Evolutionary conservation across 2,888 invertebrate species (phyloP), one percentile per base, ranked within the genome.

Genomic region (Zygogramma bicolorata): DNA sequence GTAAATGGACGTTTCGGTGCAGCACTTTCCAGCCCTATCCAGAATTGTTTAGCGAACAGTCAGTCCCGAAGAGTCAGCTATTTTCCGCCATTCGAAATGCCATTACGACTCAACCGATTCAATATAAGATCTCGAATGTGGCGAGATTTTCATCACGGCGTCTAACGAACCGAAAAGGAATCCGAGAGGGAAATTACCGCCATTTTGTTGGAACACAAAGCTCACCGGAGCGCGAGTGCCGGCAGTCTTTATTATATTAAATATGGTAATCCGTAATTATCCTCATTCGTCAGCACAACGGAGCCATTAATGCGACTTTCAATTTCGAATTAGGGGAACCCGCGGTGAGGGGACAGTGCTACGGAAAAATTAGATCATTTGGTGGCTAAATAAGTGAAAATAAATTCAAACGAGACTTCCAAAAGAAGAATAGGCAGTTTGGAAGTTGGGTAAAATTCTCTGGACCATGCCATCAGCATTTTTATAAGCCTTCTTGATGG

Each of bases 201-300:
- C 85, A 85, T 85, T 84, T 85, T 84, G 80, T 77, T 74, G 73
- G 75, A 57, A 72, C 81, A 84, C 83, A 84, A 84, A 81, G 82
- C 53, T 78, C 77, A 75, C 76, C 78, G 74, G 78, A 77, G 77
- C 77, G 78, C 77, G 78, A 80, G 81, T 79, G 81, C 80, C 79
- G 79, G 81, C 81, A 81, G 80, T 81, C 82, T 83, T 84, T 83
- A 83, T 84, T 80, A 81, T 84, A 84, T 84, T 83, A 84, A 84
- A 84, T 81, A 84, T 84, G 85, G 84, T 84, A 83, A 84, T 85
- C 80, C 83, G 81, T 81, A 80, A 84, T 83, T 84, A 82, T 81
- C 81, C 80, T 80, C 81, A 80, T 82, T 83, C 74, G 79, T 71
- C 72, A 70, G 70, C 70, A 63, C 75, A 76, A 78, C 77, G 78